Conservation (phyloP, 2,113 vertebrate species). For the Scophthalmus maximus region DNA sequence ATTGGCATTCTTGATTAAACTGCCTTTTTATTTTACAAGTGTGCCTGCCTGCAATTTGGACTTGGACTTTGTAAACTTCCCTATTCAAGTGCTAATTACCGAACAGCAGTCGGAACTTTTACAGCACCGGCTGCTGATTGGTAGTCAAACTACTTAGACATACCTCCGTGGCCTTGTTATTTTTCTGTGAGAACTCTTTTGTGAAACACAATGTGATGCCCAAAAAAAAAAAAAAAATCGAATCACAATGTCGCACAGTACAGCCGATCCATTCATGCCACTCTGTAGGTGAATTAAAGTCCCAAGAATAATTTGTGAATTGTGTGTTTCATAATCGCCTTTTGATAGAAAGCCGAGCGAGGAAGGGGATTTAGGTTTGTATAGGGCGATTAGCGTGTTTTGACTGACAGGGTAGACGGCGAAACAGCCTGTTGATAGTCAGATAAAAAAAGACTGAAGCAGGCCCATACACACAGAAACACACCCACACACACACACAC, state of each 20-base stretch:
- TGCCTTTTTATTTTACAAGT: not conserved
- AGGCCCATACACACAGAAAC: not conserved
- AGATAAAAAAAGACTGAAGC: conserved; percentile 38
- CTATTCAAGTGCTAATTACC: conserved; percentile 19
- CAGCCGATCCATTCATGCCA: not conserved
- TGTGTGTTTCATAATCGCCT: conserved; percentile 26
- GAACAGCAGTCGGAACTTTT: not conserved
- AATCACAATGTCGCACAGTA: too few relatives aligned
- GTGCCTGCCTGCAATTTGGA: not conserved
- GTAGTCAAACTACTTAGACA: not conserved
- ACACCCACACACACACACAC: not conserved
- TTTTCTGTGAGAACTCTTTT: too few relatives aligned
- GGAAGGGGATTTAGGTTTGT: conserved; percentile 32
- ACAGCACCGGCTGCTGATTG: conserved; percentile 4
- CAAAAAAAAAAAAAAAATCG: too few relatives aligned
- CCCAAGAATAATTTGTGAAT: conserved; percentile 8
- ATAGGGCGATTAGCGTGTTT: conserved; percentile 42
- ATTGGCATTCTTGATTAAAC: not conserved
- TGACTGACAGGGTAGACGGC: conserved; percentile 25
- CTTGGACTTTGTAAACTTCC: not conserved
- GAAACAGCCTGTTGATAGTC: conserved; percentile 33
- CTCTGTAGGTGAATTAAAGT: conserved; percentile 12
- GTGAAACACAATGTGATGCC: too few relatives aligned
- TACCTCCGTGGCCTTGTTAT: not conserved
- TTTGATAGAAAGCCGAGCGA: conserved; percentile 10